Conservation (phyloP, 2,888 invertebrate genomes). For the Palloptera scutellata region DNA sequence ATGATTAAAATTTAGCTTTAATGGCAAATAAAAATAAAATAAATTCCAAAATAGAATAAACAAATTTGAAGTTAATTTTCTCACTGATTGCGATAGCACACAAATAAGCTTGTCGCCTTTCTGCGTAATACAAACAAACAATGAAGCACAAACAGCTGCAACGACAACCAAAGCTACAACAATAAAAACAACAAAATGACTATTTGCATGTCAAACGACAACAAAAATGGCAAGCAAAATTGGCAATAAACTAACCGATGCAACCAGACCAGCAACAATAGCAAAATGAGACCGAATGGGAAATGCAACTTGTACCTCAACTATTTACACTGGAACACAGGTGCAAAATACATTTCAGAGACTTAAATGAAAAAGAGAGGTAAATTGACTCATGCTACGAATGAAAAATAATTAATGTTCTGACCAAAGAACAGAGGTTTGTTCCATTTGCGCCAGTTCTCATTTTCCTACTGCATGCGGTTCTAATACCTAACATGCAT, state of each 20-base stretch:
- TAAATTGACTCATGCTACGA: too few relatives aligned
- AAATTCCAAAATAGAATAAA: slow-evolving; percentile 4
- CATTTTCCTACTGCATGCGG: too few relatives aligned
- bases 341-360: too few relatives aligned
- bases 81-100: slow-evolving; percentile 49
- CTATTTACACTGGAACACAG: too few relatives aligned
- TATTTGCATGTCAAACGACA: slow-evolving; percentile 31
- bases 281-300: background rate
- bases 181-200: slow-evolving; percentile 17
- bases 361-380: too few relatives aligned
- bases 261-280: slow-evolving; percentile 21
- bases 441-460: too few relatives aligned
- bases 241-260: slow-evolving; percentile 27
- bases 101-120: background rate
- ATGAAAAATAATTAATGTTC: too few relatives aligned
- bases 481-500: too few relatives aligned
- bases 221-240: slow-evolving; percentile 27
- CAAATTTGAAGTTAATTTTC: slow-evolving; percentile 43
- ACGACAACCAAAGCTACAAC: background rate
- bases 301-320: too few relatives aligned
- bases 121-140: background rate
- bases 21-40: slow-evolving; percentile 38
- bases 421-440: too few relatives aligned
- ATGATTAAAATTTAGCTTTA: slow-evolving; percentile 32
- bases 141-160: background rate